A percentile compares a stretch with the other conserved stretches of the same genome.
phyloP scores from a whole-genome alignment of 2,888 invertebrate species.

The Cheilosia soror region DNA sequence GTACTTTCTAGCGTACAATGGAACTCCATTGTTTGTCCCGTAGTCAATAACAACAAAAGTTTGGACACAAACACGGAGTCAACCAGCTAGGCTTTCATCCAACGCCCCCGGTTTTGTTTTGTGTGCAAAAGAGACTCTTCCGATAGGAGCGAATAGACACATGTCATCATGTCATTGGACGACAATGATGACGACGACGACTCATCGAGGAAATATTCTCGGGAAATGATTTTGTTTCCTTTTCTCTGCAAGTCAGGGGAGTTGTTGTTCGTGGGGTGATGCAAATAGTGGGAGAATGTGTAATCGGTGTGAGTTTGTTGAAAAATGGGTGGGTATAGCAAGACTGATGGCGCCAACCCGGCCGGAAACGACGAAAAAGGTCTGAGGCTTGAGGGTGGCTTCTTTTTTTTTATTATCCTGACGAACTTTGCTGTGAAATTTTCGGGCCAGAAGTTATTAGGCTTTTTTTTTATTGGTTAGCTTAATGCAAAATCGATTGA shows the following conservation, averaged over 20 bases:
- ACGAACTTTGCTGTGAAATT: conserved; percentile 33
- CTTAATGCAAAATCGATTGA: conserved; percentile 64
- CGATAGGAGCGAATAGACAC: conserved; percentile 59
- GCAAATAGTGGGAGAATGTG: conserved; percentile 51
- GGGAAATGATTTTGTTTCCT: conserved; percentile 51
- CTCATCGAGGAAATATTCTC: conserved; percentile 64
- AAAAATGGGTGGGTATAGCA: conserved; percentile 47
- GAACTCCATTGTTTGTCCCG: conserved; percentile 60
- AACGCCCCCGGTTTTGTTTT: conserved; percentile 39
- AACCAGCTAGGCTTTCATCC: conserved; percentile 42
- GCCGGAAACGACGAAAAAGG: conserved; percentile 61
- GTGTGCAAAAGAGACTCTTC: conserved; percentile 24
- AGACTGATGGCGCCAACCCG: conserved; percentile 68
- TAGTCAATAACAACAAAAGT: conserved; percentile 73
- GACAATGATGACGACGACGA: conserved; percentile 43
- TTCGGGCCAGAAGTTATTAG: conserved; percentile 30
- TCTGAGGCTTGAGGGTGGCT: conserved; percentile 48
- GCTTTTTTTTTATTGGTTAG: conserved; percentile 27
- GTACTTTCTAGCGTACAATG: conserved; percentile 34
- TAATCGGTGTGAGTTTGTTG: conserved; percentile 48
- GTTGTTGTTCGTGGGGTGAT: conserved; percentile 40
- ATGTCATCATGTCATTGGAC: conserved; percentile 67
- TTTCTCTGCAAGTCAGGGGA: conserved; percentile 47
- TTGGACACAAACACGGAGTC: conserved; percentile 68
- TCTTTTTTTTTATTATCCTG: conserved; percentile 46